Percentiles rank a stretch among this genome's conserved stretches.
phyloP scores from a whole-genome alignment of 2,113 vertebrate species.

The Telmatochromis sp. region DNA sequence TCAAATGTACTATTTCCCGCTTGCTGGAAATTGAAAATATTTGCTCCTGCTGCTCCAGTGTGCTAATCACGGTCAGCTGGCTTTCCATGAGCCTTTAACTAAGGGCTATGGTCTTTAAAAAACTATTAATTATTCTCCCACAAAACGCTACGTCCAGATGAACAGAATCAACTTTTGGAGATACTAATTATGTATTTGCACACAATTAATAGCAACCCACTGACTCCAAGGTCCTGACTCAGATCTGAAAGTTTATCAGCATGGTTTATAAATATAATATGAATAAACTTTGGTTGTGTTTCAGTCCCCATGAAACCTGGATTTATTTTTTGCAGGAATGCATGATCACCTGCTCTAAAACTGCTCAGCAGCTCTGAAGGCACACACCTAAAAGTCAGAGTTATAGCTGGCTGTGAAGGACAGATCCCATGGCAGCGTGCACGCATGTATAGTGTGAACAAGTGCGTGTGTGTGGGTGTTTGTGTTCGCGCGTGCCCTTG shows the following conservation, averaged over 20 bases:
- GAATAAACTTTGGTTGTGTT: background rate
- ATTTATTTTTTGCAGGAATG: slow-evolving; percentile 31
- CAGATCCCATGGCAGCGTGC: background rate
- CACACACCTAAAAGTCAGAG: slow-evolving; percentile 51
- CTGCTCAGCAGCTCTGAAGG: background rate
- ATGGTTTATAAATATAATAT: background rate
- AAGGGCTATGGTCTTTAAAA: background rate
- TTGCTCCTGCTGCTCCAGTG: background rate
- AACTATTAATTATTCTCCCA: background rate
- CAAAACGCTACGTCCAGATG: background rate
- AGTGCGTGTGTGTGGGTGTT: background rate
- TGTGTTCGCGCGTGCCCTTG: slow-evolving; percentile 6
- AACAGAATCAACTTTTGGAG: background rate
- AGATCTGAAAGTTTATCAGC: background rate
- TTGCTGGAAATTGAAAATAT: background rate
- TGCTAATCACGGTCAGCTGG: background rate
- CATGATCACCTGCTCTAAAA: background rate
- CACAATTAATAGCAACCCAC: background rate
- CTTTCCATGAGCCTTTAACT: background rate
- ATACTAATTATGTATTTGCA: too few species aligned
- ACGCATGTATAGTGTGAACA: background rate
- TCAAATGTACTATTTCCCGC: background rate
- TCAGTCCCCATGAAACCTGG: slow-evolving; percentile 37
- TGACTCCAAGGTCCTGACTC: background rate
- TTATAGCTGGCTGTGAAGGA: slow-evolving; percentile 55